phyloP scores from a whole-genome alignment of 2,797 vertebrate species.

The Tadarida brasiliensis region DNA sequence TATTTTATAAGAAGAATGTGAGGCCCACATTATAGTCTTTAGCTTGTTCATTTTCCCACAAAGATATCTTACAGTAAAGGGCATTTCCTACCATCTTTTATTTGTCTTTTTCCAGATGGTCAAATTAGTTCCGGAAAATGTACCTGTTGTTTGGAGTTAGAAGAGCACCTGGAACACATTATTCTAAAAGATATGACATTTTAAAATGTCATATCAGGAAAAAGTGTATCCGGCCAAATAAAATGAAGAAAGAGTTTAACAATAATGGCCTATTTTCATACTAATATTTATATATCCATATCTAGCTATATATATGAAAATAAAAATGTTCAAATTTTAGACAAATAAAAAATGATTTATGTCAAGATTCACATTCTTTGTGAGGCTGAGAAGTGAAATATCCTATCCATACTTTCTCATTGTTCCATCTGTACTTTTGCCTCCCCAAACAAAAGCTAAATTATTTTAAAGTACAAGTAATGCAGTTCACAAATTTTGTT shows the following conservation, averaged over 20 bases:
- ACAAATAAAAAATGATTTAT: not conserved
- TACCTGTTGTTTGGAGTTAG: not conserved
- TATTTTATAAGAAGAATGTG: not conserved
- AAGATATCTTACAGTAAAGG: not conserved
- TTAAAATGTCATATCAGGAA: not conserved
- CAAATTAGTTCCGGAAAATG: not conserved
- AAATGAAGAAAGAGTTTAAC: not conserved
- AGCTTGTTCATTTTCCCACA: not conserved
- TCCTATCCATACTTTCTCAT: not conserved
- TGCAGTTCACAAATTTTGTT: not conserved
- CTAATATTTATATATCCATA: not conserved
- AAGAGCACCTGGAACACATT: not conserved
- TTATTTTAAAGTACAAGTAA: not conserved
- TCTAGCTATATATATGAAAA: not conserved
- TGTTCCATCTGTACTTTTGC: not conserved
- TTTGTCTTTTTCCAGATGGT: not conserved
- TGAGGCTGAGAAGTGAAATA: not conserved
- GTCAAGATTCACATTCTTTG: not conserved
- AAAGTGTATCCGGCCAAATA: not conserved
- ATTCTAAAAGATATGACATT: not conserved
- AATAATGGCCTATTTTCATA: not conserved
- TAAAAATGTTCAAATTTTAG: not conserved
- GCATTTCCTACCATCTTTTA: not conserved
- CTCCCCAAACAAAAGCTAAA: not conserved
- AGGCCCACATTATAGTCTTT: not conserved